A percentile compares a stretch with the other conserved stretches of the same genome.
phyloP scores from a whole-genome alignment of 2,113 vertebrate genomes.

The Rhagologus leucostigma region DNA sequence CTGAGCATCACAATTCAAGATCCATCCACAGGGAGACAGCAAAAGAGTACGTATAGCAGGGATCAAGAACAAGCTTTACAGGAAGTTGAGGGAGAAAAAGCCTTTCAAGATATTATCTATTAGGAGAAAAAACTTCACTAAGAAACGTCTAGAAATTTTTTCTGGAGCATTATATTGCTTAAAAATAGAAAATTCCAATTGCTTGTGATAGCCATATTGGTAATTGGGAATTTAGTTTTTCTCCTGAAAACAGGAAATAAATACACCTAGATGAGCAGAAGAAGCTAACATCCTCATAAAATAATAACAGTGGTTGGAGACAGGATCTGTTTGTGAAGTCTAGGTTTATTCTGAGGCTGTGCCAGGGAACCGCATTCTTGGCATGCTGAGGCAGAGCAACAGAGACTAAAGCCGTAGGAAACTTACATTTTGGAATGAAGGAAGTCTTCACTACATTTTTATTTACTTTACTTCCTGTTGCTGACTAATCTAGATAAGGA shows the following conservation, averaged over 20 bases:
- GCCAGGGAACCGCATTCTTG: not conserved
- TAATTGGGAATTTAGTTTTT: not conserved
- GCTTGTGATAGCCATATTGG: not conserved
- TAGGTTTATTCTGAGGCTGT: not conserved
- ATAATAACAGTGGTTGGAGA: not conserved
- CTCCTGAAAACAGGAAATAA: not conserved
- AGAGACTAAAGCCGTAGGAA: not conserved
- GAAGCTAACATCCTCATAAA: not conserved
- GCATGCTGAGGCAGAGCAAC: not conserved
- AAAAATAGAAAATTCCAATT: not conserved
- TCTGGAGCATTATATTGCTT: not conserved
- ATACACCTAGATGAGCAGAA: not conserved
- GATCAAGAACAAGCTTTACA: not conserved
- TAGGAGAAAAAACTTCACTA: not conserved
- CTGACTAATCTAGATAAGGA: not conserved
- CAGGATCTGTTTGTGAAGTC: not conserved
- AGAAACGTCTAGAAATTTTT: not conserved
- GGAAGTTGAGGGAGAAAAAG: not conserved
- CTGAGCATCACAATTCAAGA: not conserved
- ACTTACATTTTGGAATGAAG: not conserved
- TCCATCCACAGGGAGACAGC: not conserved
- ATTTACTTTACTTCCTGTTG: not conserved
- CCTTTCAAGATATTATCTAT: not conserved
- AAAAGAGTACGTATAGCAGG: not conserved
- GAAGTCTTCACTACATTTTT: not conserved